Conservation (phyloP, 2,797 vertebrate genomes). For the Etheostoma nigrum region DNA sequence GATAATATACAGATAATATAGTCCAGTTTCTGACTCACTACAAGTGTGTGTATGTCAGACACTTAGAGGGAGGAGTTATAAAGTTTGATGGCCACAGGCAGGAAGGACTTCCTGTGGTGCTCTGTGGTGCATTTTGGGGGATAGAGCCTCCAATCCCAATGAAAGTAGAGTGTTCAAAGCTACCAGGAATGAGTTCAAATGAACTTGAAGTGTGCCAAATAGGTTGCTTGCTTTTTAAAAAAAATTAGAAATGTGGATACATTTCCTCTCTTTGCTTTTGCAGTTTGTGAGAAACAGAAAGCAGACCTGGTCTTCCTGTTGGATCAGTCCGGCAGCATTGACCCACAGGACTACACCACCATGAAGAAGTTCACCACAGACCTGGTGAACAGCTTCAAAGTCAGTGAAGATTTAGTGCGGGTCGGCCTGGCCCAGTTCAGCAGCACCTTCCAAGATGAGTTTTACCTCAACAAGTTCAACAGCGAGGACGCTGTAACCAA, state of each 20-base stretch:
- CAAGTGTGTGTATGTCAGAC: no score
- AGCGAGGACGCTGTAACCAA: conserved; percentile 45
- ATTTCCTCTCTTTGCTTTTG: neutral
- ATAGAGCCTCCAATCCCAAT: neutral
- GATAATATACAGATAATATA: no score
- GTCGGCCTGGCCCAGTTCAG: conserved; percentile 89
- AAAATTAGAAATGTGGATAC: neutral
- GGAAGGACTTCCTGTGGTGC: no score
- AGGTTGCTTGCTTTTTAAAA: no score
- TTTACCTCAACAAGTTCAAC: conserved; percentile 80
- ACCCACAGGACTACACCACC: conserved; percentile 57
- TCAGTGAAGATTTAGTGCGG: conserved; percentile 72
- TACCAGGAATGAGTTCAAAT: neutral
- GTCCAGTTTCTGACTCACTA: no score
- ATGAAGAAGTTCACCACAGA: conserved; percentile 85
- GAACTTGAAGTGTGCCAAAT: neutral
- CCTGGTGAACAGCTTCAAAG: conserved; percentile 78
- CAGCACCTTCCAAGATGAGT: conserved; percentile 71
- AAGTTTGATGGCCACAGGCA: no score
- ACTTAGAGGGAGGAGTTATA: no score
- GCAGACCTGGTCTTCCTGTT: conserved; percentile 89
- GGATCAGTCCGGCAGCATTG: conserved; percentile 86
- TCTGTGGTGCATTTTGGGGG: no score
- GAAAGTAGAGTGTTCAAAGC: neutral
- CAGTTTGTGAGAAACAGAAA: conserved; percentile 82